Evolutionary conservation across 2,797 vertebrate species (phyloP).

Genomic region (Microctenopoma lineatum): DNA sequence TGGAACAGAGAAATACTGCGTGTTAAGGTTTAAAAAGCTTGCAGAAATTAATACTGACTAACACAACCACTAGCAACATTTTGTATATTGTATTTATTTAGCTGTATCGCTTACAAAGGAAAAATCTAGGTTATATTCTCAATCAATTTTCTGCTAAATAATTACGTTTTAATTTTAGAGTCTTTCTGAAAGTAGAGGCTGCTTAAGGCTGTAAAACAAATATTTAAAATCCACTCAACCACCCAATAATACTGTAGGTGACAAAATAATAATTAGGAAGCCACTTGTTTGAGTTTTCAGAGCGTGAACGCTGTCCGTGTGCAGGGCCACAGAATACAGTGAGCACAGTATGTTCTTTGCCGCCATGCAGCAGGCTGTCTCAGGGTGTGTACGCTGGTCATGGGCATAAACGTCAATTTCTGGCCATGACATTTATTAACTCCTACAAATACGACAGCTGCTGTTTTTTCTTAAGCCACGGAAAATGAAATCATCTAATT

Average conservation of each 20-base stretch:
- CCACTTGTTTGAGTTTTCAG: constrained; percentile 39
- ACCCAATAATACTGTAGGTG: not conserved
- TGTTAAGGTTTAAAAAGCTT: too few relatives aligned
- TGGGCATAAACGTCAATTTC: constrained; percentile 77
- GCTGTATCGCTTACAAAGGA: not conserved
- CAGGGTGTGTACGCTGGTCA: constrained; percentile 72
- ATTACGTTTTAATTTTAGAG: not conserved
- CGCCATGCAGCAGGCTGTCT: constrained; percentile 44
- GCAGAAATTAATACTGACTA: too few relatives aligned
- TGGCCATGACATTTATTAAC: constrained; percentile 80
- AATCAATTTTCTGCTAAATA: not conserved
- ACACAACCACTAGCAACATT: not conserved
- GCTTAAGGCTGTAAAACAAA: not conserved
- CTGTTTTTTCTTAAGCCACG: constrained; percentile 64
- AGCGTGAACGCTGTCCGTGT: constrained; percentile 8
- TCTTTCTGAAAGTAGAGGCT: not conserved
- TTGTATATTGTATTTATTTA: not conserved
- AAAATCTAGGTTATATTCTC: not conserved
- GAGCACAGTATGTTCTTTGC: constrained; percentile 53
- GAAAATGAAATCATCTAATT: constrained; percentile 83
- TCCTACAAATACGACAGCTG: constrained; percentile 74
- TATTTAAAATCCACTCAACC: constrained; percentile 3
- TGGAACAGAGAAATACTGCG: constrained; percentile 17
- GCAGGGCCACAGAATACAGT: constrained; percentile 56
- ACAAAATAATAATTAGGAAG: constrained; percentile 39